Percentiles rank a stretch among this genome's conserved stretches.
Evolutionary conservation across 2,888 invertebrate species (phyloP).

Genomic region (Caenorhabditis drosophilae): DNA sequence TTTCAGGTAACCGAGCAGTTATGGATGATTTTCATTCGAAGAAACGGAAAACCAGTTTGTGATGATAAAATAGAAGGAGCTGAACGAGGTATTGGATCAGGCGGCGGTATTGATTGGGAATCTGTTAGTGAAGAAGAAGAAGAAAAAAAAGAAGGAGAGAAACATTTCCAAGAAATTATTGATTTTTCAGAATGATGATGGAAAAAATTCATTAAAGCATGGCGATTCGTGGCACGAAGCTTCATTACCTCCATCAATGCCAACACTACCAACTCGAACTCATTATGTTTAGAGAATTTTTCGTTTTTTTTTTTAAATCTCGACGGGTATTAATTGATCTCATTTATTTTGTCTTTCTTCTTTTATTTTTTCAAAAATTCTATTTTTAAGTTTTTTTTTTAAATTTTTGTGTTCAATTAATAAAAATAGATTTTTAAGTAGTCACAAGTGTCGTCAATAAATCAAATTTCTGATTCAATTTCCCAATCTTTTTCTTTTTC

Average conservation of each 20-base stretch:
- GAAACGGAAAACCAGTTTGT: slow-evolving; percentile 46
- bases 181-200: slow-evolving; percentile 16
- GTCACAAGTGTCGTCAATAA: too few relatives aligned
- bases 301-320: neutral
- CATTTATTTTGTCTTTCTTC: slow-evolving; percentile 4
- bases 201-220: slow-evolving; percentile 31
- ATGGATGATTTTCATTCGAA: slow-evolving; percentile 53
- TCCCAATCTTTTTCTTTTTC: too few relatives aligned
- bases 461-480: too few relatives aligned
- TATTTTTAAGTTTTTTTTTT: neutral
- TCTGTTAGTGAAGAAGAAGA: slow-evolving; percentile 45
- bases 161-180: neutral
- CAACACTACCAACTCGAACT: slow-evolving; percentile 41
- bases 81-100: too few relatives aligned
- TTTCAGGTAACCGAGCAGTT: slow-evolving; percentile 52
- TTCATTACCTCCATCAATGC: slow-evolving; percentile 52
- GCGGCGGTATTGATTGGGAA: slow-evolving; percentile 42
- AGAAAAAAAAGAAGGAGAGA: too few relatives aligned
- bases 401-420: too few relatives aligned
- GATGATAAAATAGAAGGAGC: slow-evolving; percentile 51
- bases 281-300: slow-evolving; percentile 35
- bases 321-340: slow-evolving; percentile 22
- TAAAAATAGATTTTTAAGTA: too few relatives aligned
- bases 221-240: slow-evolving; percentile 54
- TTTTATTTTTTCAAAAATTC: too few relatives aligned